Base-by-base conservation (phyloP, 2,888 invertebrate species). In the Pinctada fucata region DNA sequence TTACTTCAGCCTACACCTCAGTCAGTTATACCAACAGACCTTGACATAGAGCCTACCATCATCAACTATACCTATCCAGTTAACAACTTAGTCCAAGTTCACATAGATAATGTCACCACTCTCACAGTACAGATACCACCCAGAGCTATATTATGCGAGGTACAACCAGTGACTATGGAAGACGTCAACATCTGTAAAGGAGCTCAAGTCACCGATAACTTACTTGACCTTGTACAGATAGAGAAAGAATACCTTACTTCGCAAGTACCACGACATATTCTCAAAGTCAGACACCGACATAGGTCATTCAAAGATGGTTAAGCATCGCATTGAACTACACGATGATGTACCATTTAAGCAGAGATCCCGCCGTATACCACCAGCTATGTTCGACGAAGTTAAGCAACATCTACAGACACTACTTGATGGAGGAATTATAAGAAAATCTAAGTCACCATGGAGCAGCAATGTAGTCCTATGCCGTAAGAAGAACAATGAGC, bases 221-320 rank as follows among this genome's bases (percentile, higher is more conserved):
- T 81, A 1, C 51, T 66, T 16, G 75, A 74, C 6, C 49, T 47
- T 10, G 5, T 74, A 45, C 72, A 84, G 10, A 67, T 72, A 48
- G 81, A 81, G 51, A 50, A 67, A 13, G 84, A 82, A 6, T 64
- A 82, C 10, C 78, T 83, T 31, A 69, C 6, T 3, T 67, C 83
- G n/a, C 8, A 6, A 63, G 4, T 69, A 51, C 31, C 2, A 8
- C n/a, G 65, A 75, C 31, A 51, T 79, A 51, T 79, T 79, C 63
- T 69, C 78, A 47, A 70, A 10, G 31, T 2, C n/a, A n/a, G n/a
- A n/a, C n/a, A n/a, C n/a, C n/a, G n/a, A n/a, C n/a, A n/a, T n/a
- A n/a, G n/a, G n/a, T n/a, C n/a, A n/a, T n/a, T n/a, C n/a, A n/a
- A n/a, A n/a, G n/a, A n/a, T n/a, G n/a, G n/a, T n/a, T n/a, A 8